Conservation (phyloP, 2,113 vertebrate genomes). For the Albula goreensis region DNA sequence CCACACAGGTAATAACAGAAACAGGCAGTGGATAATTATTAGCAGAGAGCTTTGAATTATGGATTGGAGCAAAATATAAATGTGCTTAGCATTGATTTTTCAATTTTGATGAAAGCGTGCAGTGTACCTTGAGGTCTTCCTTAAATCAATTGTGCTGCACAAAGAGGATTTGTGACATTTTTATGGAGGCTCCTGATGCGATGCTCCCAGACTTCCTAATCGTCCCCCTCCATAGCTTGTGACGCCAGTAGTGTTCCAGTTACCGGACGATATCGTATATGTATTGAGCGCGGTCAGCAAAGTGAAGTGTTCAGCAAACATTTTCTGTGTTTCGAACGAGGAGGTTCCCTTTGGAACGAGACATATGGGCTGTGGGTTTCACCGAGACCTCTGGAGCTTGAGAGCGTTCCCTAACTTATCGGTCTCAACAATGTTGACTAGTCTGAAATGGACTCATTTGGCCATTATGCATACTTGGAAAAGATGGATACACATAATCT, state of each 20-base stretch:
- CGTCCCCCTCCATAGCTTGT: neutral
- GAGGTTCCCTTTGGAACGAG: neutral
- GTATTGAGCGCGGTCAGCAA: conserved; percentile 27
- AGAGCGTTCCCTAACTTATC: too few relatives aligned
- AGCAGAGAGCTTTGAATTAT: conserved; percentile 21
- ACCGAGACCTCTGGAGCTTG: too few relatives aligned
- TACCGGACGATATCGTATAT: conserved; percentile 24
- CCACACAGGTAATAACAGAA: neutral
- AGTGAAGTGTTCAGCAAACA: conserved; percentile 18
- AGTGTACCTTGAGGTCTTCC: conserved; percentile 16
- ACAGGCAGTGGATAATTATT: neutral
- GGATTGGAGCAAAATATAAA: conserved; percentile 22
- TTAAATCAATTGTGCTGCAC: conserved; percentile 28
- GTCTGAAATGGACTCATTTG: too few relatives aligned
- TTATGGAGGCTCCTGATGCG: neutral
- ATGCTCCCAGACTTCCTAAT: conserved; percentile 25
- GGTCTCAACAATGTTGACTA: too few relatives aligned
- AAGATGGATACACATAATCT: too few relatives aligned
- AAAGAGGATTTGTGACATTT: conserved; percentile 9
- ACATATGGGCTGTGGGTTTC: neutral
- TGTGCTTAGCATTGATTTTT: conserved; percentile 30
- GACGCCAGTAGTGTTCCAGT: conserved; percentile 14
- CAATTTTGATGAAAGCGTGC: conserved; percentile 26
- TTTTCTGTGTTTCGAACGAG: neutral
- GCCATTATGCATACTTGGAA: too few relatives aligned